A percentile compares a stretch with the other conserved stretches of the same genome.
These are phyloP conservation scores for Dromius quadrimaculatus DNA, from an alignment of 2,888 invertebrate species.

Conservation along the genomic window DNA sequence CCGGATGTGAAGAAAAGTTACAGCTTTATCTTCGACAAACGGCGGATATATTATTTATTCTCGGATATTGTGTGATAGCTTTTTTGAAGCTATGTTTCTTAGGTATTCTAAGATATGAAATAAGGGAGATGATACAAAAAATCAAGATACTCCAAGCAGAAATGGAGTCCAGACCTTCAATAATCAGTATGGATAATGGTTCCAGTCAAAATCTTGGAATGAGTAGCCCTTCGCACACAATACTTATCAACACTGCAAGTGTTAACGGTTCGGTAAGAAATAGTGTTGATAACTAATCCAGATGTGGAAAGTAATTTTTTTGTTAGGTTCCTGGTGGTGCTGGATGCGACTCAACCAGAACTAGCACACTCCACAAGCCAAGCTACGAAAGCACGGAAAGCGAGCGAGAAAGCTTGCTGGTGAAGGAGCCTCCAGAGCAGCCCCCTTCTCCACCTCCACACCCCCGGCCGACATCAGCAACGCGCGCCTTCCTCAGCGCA, in stretches of 20 bases:
- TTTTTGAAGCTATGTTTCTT: conserved; percentile 91
- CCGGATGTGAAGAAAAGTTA: conserved; percentile 81
- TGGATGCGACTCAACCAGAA: conserved; percentile 46
- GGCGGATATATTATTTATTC: conserved; percentile 81
- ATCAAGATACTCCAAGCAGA: conserved; percentile 83
- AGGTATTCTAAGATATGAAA: conserved; percentile 85
- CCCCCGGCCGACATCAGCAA: conserved; percentile 42
- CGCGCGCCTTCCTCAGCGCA: conserved; percentile 52
- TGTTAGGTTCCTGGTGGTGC: conserved; percentile 48
- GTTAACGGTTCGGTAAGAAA: conserved; percentile 45
- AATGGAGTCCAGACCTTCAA: conserved; percentile 69
- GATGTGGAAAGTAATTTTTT: too few relatives aligned
- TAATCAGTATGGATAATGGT: conserved; percentile 53
- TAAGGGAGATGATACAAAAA: conserved; percentile 92
- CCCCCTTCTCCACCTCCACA: conserved; percentile 55
- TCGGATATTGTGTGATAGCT: conserved; percentile 90
- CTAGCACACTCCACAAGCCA: conserved; percentile 46
- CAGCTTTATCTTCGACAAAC: conserved; percentile 82
- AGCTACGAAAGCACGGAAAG: conserved; percentile 66
- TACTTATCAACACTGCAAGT: conserved; percentile 49
- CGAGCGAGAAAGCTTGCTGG: conserved; percentile 72
- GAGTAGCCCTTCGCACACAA: conserved; percentile 52
- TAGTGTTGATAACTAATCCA: too few relatives aligned
- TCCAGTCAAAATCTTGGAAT: conserved; percentile 61
- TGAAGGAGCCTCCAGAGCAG: conserved; percentile 67